A percentile compares a stretch with the other conserved stretches of the same genome.
These are phyloP conservation scores for Helarctos malayanus DNA, from an alignment of 2,797 vertebrate genomes.

Conservation along the genomic window DNA sequence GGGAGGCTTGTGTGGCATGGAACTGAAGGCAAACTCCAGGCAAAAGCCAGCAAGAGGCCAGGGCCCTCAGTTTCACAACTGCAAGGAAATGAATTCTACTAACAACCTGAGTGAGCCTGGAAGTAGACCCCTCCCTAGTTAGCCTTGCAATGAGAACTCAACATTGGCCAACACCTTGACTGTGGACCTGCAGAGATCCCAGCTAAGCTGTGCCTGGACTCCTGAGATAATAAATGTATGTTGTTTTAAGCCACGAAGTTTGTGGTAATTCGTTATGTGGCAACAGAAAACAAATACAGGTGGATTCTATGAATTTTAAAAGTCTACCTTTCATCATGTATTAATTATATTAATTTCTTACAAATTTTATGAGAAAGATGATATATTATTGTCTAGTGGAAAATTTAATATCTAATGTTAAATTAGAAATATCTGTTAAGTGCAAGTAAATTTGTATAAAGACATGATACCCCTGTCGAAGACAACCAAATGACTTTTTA, in stretches of 20 bases:
- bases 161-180: background rate
- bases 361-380: background rate
- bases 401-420: constrained; percentile 4
- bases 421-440: background rate
- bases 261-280: background rate
- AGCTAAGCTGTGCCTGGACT: background rate
- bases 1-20: background rate
- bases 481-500: background rate
- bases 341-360: constrained; percentile 22
- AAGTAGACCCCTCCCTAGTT: background rate
- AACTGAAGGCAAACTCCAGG: background rate
- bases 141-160: background rate
- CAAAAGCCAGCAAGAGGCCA: background rate
- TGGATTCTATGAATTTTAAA: background rate
- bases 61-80: background rate
- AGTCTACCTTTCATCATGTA: background rate
- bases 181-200: background rate
- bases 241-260: constrained; percentile 17
- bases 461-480: background rate
- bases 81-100: background rate
- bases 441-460: constrained; percentile 15
- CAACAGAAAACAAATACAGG: background rate
- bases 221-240: background rate
- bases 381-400: background rate
- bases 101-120: background rate